Conservation (phyloP, 2,797 vertebrate species). For the Halcyon chelicuti region DNA sequence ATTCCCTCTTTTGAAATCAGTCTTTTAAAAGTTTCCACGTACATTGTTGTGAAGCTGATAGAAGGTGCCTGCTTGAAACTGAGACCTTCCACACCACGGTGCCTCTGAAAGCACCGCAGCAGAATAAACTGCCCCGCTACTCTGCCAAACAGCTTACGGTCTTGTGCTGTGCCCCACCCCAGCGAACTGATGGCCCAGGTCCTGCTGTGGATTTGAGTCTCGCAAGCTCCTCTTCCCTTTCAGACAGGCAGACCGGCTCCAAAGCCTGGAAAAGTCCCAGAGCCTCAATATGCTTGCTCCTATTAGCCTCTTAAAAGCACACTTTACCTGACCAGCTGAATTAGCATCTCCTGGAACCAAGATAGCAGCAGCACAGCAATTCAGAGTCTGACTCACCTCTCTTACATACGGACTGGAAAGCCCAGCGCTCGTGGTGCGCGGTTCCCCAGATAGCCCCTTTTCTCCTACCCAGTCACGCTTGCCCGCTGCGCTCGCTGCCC, state of each 20-base stretch:
- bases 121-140: background rate
- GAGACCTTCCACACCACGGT: background rate
- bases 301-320: constrained; percentile 21
- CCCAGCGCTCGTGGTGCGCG: background rate
- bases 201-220: background rate
- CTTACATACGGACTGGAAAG: background rate
- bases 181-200: background rate
- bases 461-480: background rate
- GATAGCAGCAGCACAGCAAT: constrained; percentile 26
- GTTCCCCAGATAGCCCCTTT: background rate
- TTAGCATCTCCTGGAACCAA: constrained; percentile 40
- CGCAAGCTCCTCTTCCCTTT: background rate
- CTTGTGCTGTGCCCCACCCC: background rate
- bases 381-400: background rate
- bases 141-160: background rate
- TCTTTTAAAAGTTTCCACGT: background rate
- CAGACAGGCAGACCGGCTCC: background rate
- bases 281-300: background rate
- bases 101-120: background rate
- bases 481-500: background rate
- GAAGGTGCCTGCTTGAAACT: background rate
- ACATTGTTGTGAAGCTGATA: background rate
- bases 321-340: constrained; percentile 54
- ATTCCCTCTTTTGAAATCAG: background rate
- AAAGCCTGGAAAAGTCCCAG: background rate